phyloP scores from a whole-genome alignment of 2,888 invertebrate species.

The Steromphala cineraria region DNA sequence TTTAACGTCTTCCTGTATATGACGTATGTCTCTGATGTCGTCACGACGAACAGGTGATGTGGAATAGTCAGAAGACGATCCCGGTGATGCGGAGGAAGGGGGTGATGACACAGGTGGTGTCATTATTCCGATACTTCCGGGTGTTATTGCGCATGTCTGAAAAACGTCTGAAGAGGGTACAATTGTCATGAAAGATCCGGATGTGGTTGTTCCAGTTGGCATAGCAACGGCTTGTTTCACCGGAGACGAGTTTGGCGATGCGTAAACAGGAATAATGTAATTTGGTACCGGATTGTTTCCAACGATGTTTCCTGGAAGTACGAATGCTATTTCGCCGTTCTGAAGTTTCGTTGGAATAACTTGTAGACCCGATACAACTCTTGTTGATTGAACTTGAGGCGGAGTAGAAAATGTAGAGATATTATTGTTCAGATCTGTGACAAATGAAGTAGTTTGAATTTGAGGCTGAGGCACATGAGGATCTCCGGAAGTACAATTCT shows the following conservation, averaged over 20 bases:
- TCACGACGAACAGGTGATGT: neutral
- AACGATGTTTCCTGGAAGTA: conserved; percentile 51
- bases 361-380: conserved; percentile 45
- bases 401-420: neutral
- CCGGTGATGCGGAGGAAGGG: neutral
- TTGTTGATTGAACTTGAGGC: conserved; percentile 13
- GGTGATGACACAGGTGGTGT: neutral
- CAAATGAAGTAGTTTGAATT: neutral
- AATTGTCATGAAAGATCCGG: neutral
- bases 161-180: neutral
- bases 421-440: neutral
- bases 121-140: neutral
- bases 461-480: neutral
- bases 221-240: neutral
- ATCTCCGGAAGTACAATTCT: neutral
- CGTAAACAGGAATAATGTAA: conserved; percentile 49
- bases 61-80: neutral
- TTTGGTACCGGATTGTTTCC: conserved; percentile 28
- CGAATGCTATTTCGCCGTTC: conserved; percentile 54
- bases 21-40: too few relatives aligned
- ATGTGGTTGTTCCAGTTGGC: neutral
- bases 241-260: neutral
- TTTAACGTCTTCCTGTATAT: neutral
- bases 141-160: neutral
- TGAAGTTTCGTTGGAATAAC: conserved; percentile 50